Evolutionary conservation across 1,140 invertebrate species (phyloP).

Genomic region (Tetramorium simillimum): DNA sequence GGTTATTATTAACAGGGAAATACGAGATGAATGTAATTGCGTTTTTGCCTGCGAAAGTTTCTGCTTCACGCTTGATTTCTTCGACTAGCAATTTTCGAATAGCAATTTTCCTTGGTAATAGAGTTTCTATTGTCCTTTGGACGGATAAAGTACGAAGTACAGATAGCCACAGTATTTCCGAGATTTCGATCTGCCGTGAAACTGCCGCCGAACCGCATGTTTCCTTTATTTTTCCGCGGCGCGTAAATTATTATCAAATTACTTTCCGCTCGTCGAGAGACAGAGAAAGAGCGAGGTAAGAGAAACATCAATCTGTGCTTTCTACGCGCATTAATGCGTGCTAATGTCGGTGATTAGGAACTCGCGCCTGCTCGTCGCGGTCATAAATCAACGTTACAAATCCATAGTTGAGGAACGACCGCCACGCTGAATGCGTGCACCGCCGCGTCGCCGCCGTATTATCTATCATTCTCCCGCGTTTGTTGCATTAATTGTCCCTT

Average conservation of each 20-base stretch:
- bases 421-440: slow-evolving; percentile 30
- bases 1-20: not conserved
- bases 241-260: slow-evolving; percentile 37
- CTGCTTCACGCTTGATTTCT: slow-evolving; percentile 38
- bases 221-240: not conserved
- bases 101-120: not conserved
- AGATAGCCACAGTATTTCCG: not conserved
- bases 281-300: not conserved
- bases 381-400: slow-evolving; percentile 77
- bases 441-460: slow-evolving; percentile 30
- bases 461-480: slow-evolving; percentile 49
- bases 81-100: not conserved
- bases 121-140: slow-evolving; percentile 1
- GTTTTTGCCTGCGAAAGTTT: slow-evolving; percentile 23
- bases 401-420: slow-evolving; percentile 72
- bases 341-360: slow-evolving; percentile 70
- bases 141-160: not conserved
- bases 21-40: not conserved
- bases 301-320: slow-evolving; percentile 31
- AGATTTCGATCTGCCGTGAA: not conserved
- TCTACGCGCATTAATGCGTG: slow-evolving; percentile 46
- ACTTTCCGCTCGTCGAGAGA: not conserved
- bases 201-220: not conserved
- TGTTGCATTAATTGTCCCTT: slow-evolving; percentile 70
- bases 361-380: slow-evolving; percentile 50